Conservation (phyloP, 2,797 vertebrate species). For the Aselliscus stoliczkanus region DNA sequence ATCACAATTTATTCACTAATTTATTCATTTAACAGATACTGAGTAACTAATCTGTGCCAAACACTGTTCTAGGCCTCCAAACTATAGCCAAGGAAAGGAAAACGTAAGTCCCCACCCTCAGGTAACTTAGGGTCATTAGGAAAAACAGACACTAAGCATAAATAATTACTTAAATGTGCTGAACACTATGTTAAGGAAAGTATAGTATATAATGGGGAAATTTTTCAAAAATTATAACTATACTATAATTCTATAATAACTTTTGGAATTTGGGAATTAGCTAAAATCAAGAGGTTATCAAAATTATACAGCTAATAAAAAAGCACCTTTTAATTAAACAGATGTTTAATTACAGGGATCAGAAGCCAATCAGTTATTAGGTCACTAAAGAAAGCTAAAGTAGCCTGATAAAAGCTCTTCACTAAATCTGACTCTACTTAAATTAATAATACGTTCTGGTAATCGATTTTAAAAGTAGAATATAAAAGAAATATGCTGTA, state of each 20-base stretch:
- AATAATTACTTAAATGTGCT: conserved; percentile 13
- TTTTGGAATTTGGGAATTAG: conserved; percentile 22
- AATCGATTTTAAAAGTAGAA: conserved; percentile 34
- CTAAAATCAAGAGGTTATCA: conserved; percentile 9
- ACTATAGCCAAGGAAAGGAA: background rate
- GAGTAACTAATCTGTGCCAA: background rate
- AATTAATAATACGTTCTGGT: conserved; percentile 40
- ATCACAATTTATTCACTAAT: conserved; percentile 4
- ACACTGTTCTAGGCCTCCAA: background rate
- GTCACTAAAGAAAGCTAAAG: conserved; percentile 47
- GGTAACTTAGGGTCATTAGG: background rate
- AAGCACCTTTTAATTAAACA: conserved; percentile 34
- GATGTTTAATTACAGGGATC: conserved; percentile 35
- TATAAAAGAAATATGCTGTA: background rate
- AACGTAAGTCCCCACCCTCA: background rate
- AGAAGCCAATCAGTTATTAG: conserved; percentile 38
- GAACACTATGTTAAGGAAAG: conserved; percentile 1
- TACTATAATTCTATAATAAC: background rate
- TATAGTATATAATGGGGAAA: background rate
- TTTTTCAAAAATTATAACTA: conserved; percentile 7
- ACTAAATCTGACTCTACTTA: conserved; percentile 34
- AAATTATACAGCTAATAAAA: conserved; percentile 15
- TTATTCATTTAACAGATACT: conserved; percentile 18
- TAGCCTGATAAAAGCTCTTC: background rate
- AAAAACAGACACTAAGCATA: background rate